Base-by-base conservation (phyloP, 2,797 vertebrate species). In the Cheirogaleus major region DNA sequence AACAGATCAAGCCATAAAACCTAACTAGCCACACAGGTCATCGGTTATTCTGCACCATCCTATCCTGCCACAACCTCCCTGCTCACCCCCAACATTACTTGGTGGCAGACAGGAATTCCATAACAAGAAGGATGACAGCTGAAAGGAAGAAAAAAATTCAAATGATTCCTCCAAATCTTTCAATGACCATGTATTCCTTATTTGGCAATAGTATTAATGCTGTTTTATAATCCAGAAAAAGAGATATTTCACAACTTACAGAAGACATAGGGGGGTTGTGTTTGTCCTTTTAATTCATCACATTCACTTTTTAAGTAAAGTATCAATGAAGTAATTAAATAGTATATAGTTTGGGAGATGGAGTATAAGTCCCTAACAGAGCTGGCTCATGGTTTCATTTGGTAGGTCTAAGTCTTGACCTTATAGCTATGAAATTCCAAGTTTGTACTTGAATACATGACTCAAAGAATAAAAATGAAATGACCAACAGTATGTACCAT, bases 381-480 rank as follows among this genome's bases (percentile, higher is more conserved):
- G 7, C 13, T 91, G 48, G n/a, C 45, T 35, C 25, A 79, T 41
- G 20, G 41, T 93, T 96, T 86, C 43, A 94, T 18, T 55, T 95
- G 55, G 12, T 92, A 94, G 18, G 45, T 69, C 12, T 86, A 95
- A 92, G 27, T 69, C 35, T 59, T 45, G 11, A 94, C 11, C 22
- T 73, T 72, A 91, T 0, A 59, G 4, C 20, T 87, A 48, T 9
- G 41, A 55, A 85, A 95, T 80, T 95, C 57, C 80, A 96, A 65
- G 63, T 61, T n/a, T 89, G 43, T 87, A 45, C 14, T n/a, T 94
- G 43, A 95, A 90, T 59, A 83, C 14, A 38, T 72, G 38, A 78
- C 25, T 52, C 25, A 86, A 93, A 84, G 48, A 93, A 57, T 61
- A 79, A 95, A 61, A 97, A 94, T 4, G n/a, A 90, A 80, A 81